Evolutionary conservation across 1,140 invertebrate species (phyloP).

Genomic region (Calosoma granatense): DNA sequence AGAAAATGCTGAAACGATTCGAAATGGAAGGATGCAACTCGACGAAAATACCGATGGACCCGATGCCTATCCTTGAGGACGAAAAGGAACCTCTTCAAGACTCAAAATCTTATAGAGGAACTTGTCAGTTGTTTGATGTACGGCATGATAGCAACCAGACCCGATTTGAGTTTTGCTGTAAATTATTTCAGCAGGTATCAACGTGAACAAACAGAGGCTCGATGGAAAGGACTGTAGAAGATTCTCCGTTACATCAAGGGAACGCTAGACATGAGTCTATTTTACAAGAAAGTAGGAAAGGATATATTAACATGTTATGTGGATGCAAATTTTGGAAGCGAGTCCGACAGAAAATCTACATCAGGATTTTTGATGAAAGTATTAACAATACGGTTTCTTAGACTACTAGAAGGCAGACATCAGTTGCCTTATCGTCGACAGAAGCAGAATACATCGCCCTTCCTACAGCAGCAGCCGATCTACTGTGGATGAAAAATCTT

Average conservation of each 20-base stretch:
- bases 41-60: not conserved
- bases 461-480: too few relatives aligned
- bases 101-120: not conserved
- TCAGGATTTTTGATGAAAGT: not conserved
- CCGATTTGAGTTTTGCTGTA: not conserved
- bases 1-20: not conserved
- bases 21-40: not conserved
- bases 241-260: not conserved
- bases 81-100: too few relatives aligned
- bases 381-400: not conserved
- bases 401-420: too few relatives aligned
- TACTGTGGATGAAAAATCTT: too few relatives aligned
- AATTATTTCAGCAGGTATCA: not conserved
- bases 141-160: not conserved
- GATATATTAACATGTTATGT: not conserved
- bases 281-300: not conserved
- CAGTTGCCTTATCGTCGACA: too few relatives aligned
- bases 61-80: too few relatives aligned
- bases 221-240: not conserved
- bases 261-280: not conserved
- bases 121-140: not conserved
- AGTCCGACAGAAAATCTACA: not conserved
- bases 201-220: not conserved
- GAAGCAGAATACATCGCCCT: too few relatives aligned
- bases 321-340: not conserved